These are phyloP conservation scores for Nymphalis io DNA, from an alignment of 1,140 invertebrate species.

Conservation along the genomic window DNA sequence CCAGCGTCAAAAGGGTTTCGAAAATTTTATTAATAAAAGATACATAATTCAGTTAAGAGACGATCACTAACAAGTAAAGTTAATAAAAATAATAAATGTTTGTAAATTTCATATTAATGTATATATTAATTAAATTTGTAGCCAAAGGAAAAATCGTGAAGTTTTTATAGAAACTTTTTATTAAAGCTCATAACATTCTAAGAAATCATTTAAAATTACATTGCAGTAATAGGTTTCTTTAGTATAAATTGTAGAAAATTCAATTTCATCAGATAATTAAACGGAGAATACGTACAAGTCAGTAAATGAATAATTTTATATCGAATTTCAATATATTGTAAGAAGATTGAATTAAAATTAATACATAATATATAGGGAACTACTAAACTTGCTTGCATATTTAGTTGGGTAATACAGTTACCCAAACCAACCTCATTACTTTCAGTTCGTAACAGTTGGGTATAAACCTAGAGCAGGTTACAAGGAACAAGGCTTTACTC, in stretches of 20 bases:
- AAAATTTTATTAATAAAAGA: too few relatives aligned
- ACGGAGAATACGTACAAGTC: neutral
- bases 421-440: slow-evolving; percentile 9
- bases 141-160: neutral
- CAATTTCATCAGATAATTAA: neutral
- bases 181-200: neutral
- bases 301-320: neutral
- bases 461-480: slow-evolving; percentile 48
- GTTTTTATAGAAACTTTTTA: neutral
- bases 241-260: neutral
- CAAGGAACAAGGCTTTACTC: slow-evolving; percentile 67
- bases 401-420: slow-evolving; percentile 2
- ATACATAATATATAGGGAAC: neutral
- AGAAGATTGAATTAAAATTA: neutral
- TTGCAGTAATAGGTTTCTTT: neutral
- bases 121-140: too few relatives aligned
- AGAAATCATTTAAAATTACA: neutral
- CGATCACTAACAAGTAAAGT: neutral
- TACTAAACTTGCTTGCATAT: neutral
- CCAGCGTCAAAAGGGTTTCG: too few relatives aligned
- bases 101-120: neutral
- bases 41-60: too few relatives aligned
- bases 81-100: neutral
- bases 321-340: neutral
- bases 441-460: slow-evolving; percentile 21